phyloP scores from a whole-genome alignment of 2,888 invertebrate genomes.

The Ectropis crepuscularia region DNA sequence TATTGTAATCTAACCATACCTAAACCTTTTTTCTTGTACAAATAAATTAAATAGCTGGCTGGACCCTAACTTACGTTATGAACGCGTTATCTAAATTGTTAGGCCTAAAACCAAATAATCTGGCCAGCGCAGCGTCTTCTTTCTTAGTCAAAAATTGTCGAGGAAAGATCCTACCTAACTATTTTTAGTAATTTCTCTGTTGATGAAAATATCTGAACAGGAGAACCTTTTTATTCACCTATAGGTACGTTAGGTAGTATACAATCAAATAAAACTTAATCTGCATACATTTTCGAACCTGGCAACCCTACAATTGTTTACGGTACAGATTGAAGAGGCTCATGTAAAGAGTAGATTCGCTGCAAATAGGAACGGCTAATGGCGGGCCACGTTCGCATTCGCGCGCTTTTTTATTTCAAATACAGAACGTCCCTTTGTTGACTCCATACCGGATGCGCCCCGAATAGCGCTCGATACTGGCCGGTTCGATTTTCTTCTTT shows the following conservation, averaged over 20 bases:
- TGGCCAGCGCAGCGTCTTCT: no score
- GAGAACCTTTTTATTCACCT: constrained; percentile 41
- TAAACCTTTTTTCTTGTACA: no score
- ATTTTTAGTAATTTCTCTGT: no score
- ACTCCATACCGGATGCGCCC: constrained; percentile 73
- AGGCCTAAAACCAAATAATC: no score
- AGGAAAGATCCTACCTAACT: no score
- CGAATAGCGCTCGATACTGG: constrained; percentile 76
- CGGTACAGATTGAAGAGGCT: constrained; percentile 79
- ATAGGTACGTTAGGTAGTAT: background rate
- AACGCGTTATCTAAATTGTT: no score
- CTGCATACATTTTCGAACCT: background rate
- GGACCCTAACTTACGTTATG: no score
- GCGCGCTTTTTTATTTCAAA: constrained; percentile 76
- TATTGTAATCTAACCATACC: no score
- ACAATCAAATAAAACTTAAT: no score
- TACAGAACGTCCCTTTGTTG: constrained; percentile 81
- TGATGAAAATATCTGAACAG: no score
- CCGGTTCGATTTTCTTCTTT: constrained; percentile 59
- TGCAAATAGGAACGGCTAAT: constrained; percentile 81
- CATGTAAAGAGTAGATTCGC: constrained; percentile 73
- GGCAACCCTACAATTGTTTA: constrained; percentile 73
- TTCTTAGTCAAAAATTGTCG: no score
- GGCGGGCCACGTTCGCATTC: constrained; percentile 76
- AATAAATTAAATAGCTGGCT: no score